Base-by-base conservation (phyloP, 2,113 vertebrate species). In the Danio rerio region DNA sequence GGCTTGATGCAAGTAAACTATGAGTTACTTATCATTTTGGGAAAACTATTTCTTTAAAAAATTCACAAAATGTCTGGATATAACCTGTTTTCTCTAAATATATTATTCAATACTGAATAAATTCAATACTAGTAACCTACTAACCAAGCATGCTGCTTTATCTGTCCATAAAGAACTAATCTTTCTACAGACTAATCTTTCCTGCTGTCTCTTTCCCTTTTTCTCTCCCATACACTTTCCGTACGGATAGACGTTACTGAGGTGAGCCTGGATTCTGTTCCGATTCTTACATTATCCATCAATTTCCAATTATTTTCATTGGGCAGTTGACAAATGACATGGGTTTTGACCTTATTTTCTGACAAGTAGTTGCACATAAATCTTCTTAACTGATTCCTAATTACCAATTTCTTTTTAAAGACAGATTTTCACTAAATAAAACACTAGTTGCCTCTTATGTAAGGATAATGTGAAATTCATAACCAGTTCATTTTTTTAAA, bases 241-340 rank as follows among this genome's bases (percentile, higher is more conserved):
- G 80, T 89, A 92, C 90, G 97, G 97, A 98, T 96, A 99, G 98
- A 95, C 95, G 80, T 93, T 98, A 91, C 93, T 98, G 88, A 99
- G 98, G 98, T 99, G 96, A 99, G 98, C 94, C 81, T 65, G 69
- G 56, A 86, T 81, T 18, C 12, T 10, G 56, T 69, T 52, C 21
- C 15, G 9, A 68, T 68, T 79, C 40, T 52, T 61, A 49, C 9
- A 42, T 15, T 53, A 47, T 18, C 21, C 15, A 9, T 58, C 11
- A 5, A n/a, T 76, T 31, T 45, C 15, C 47, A 6, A 16, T 58
- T 13, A 7, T 66, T 52, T 42, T 18, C n/a, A 66, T 31, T 68
- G 43, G 18, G 43, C 58, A 15, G 5, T 16, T n/a, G 43, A 77
- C 74, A 50, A 40, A 9, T 13, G 56, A 62, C 53, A 58, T 21